Evolutionary conservation across 2,888 invertebrate species (phyloP), one percentile per base, ranked within the genome.

Genomic region (Cheilosia variabilis): DNA sequence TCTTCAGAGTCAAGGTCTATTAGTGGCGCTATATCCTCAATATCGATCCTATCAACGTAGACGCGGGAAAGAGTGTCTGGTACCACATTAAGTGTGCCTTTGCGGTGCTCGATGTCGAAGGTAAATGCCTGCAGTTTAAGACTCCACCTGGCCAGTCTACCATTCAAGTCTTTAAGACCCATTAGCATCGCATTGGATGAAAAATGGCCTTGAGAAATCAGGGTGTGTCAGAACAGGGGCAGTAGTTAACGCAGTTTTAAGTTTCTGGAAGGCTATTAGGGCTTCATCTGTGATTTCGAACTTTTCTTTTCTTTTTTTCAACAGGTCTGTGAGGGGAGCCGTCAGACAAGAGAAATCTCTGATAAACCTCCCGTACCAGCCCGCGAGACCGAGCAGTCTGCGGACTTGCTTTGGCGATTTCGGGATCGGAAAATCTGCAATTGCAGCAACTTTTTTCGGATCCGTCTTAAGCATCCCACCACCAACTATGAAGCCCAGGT

Each of bases 81-180:
- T 10, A 43, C 43, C 10, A 43, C 43, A n/a, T 43, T 43, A 5
- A 47, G 9, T 0, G 82, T 80, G 0, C 89, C 89, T 55, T 87
- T 89, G 13, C 90, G 78, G 68, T 90, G 89, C 7, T 77, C 77
- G 6, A 6, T 19, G 19, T 19, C 19, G 19, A 19, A 19, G 19
- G 19, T 19, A 2, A 19, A 19, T 19, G 19, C 19, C 47, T 47
- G 47, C 5, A 43, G 43, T 3, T 43, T 43, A 4, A 43, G 43
- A 3, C 43, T 43, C 43, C 43, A 43, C 5, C 43, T 1, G 15
- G 43, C 15, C 10, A 43, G 5, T 43, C 43, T 10, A 15, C 43
- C 43, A 13, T 10, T 43, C 43, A 43, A 43, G 13, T 43, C 43
- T 10, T 43, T 43, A 10, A 15, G n/a, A 7, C 7, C 7, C 31